Conservation (phyloP, 2,888 invertebrate species). For the Euproctis similis region DNA sequence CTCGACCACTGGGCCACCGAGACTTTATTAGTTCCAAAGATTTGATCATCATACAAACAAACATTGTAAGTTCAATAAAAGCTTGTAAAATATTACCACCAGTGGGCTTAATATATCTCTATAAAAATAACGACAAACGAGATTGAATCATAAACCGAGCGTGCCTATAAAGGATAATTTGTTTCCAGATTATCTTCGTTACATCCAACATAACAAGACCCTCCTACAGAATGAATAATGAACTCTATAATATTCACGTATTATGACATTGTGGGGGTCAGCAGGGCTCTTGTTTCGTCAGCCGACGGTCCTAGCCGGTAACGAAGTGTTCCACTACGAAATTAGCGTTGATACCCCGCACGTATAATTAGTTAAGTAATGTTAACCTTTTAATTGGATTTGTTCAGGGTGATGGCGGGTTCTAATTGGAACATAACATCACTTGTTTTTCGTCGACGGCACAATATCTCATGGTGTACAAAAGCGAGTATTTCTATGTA, state of each 20-base stretch:
- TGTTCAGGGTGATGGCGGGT: not conserved
- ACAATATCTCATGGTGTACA: too few species aligned
- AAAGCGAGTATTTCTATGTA: too few species aligned
- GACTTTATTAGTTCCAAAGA: too few species aligned
- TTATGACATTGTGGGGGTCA: not conserved
- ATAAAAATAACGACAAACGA: not conserved
- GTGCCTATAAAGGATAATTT: not conserved
- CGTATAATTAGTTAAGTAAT: not conserved
- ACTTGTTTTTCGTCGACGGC: too few species aligned
- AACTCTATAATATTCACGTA: not conserved
- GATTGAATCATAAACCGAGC: not conserved
- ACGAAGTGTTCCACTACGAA: not conserved
- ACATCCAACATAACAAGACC: not conserved
- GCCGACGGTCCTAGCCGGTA: not conserved
- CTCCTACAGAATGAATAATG: not conserved
- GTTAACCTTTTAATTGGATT: not conserved
- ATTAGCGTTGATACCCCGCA: not conserved
- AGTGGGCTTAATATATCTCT: not conserved
- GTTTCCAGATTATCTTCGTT: not conserved
- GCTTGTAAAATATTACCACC: too few species aligned
- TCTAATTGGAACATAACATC: too few species aligned
- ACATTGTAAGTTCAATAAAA: too few species aligned
- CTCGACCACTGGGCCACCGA: too few species aligned
- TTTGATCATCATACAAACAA: too few species aligned
- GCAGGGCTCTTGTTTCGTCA: not conserved